Percentiles rank a stretch among this genome's conserved stretches.
phyloP scores from a whole-genome alignment of 2,888 invertebrate species.

The Saturnia pavonia region DNA sequence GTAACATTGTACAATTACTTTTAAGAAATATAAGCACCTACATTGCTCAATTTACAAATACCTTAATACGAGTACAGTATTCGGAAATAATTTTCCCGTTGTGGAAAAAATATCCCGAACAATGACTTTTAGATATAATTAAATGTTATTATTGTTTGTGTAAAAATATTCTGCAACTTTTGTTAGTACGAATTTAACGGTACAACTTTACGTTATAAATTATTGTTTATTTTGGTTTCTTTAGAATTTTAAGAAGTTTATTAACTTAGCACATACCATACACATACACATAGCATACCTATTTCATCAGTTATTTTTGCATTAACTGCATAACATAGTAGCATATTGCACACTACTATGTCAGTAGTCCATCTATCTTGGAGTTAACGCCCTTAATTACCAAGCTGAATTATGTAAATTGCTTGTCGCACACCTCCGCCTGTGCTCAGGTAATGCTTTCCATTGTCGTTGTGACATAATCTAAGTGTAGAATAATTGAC shows the following conservation, averaged over 20 bases:
- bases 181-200: neutral
- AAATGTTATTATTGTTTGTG: neutral
- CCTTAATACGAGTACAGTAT: neutral
- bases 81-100: neutral
- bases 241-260: neutral
- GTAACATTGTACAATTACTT: neutral
- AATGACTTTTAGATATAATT: neutral
- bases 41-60: neutral
- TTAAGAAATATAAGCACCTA: neutral
- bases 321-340: neutral
- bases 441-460: neutral
- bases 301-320: neutral
- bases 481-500: constrained; percentile 11
- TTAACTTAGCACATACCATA: too few relatives aligned
- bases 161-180: neutral
- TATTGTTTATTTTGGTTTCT: neutral
- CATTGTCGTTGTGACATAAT: constrained; percentile 11
- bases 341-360: neutral
- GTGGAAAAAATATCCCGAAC: neutral
- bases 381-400: neutral
- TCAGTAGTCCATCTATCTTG: neutral
- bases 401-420: neutral
- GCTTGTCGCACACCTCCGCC: neutral
- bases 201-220: neutral
- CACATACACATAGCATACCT: neutral